Evolutionary conservation across 2,113 vertebrate genomes (phyloP).

Genomic region (Tamias sibiricus): DNA sequence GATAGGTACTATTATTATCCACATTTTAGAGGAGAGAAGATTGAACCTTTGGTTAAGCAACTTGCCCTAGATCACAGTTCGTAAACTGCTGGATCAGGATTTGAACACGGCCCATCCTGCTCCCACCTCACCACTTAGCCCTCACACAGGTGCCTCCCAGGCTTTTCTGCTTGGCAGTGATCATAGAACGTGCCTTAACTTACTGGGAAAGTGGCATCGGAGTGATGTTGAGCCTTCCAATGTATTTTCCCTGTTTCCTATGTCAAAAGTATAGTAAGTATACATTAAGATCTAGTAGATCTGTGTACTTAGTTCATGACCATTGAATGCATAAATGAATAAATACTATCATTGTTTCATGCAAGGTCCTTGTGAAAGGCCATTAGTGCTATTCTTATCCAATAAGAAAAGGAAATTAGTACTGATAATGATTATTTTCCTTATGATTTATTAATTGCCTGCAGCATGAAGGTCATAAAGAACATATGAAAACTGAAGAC

Average conservation of each 20-base stretch:
- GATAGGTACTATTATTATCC: background rate
- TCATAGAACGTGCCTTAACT: background rate
- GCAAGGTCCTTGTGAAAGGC: background rate
- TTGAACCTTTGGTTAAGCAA: background rate
- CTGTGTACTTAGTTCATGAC: background rate
- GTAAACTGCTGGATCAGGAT: background rate
- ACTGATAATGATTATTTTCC: background rate
- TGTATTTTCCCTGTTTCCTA: background rate
- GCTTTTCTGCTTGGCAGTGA: background rate
- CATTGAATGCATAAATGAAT: background rate
- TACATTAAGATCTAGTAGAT: background rate
- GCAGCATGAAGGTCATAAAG: background rate
- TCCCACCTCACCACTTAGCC: background rate
- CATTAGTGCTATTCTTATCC: background rate
- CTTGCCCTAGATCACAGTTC: background rate
- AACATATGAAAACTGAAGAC: background rate
- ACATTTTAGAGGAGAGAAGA: background rate
- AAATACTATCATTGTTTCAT: background rate
- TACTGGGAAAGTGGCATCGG: background rate
- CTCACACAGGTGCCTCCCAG: background rate
- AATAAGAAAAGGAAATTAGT: conserved; percentile 18
- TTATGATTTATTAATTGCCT: conserved; percentile 30
- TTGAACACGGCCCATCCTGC: background rate
- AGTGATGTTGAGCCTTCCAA: background rate
- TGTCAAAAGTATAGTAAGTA: background rate